These are phyloP conservation scores for Mythimna loreyi DNA, from an alignment of 2,888 invertebrate genomes.

Conservation along the genomic window DNA sequence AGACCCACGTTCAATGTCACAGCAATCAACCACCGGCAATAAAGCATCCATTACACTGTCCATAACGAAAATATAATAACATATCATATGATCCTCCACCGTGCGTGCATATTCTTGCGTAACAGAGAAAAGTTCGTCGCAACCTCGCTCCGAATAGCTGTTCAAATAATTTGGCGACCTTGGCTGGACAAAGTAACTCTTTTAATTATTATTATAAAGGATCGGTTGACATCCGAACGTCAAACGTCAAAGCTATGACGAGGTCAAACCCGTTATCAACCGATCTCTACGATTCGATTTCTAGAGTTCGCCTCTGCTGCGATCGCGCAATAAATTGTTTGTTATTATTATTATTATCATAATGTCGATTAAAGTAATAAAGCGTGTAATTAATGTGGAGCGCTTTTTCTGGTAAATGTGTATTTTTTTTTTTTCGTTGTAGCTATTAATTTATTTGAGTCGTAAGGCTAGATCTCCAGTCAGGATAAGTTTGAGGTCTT, in stretches of 20 bases:
- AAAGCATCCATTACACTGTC: constrained; percentile 75
- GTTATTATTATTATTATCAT: constrained; percentile 49
- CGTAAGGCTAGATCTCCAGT: constrained; percentile 40
- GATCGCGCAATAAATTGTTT: constrained; percentile 58
- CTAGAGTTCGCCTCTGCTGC: constrained; percentile 49
- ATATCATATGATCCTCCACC: constrained; percentile 71
- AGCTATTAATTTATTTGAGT: constrained; percentile 34
- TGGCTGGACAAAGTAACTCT: constrained; percentile 81
- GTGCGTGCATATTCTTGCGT: constrained; percentile 76
- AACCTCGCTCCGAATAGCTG: constrained; percentile 86
- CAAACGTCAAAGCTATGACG: constrained; percentile 63
- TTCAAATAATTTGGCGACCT: constrained; percentile 83
- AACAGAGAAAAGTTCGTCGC: constrained; percentile 78
- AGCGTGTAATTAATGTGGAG: constrained; percentile 57
- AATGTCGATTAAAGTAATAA: constrained; percentile 56
- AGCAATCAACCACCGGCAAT: constrained; percentile 62
- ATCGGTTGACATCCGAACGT: constrained; percentile 84
- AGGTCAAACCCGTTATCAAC: constrained; percentile 67
- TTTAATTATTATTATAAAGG: constrained; percentile 85
- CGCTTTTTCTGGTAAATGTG: constrained; percentile 27
- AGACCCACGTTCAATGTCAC: constrained; percentile 60
- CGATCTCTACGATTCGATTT: constrained; percentile 60
- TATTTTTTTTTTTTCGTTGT: constrained; percentile 28
- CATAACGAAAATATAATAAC: constrained; percentile 87
- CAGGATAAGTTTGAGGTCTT: constrained; percentile 51